phyloP scores from a whole-genome alignment of 2,888 invertebrate species.

The Cheilosia vulpina region DNA sequence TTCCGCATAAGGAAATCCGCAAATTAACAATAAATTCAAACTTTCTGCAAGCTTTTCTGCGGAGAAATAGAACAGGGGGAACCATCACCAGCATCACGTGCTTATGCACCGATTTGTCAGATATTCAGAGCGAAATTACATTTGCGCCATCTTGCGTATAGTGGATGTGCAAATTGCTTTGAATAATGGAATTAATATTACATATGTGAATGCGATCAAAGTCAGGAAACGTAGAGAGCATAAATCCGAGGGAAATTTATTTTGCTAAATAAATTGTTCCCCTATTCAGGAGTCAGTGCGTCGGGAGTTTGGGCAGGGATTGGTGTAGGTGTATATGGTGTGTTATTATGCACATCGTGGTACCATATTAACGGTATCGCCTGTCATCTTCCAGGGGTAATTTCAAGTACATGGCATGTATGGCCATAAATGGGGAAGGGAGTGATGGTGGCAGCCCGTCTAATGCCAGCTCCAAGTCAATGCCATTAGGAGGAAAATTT shows the following conservation, averaged over 20 bases:
- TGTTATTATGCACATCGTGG: constrained; percentile 27
- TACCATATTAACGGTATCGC: constrained; percentile 58
- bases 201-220: constrained; percentile 61
- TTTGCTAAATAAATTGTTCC: constrained; percentile 22
- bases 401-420: constrained; percentile 54
- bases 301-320: neutral
- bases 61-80: constrained; percentile 8
- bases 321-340: neutral
- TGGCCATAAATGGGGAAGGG: constrained; percentile 47
- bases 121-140: constrained; percentile 48
- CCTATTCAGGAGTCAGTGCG: neutral
- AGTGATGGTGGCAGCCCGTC: constrained; percentile 15
- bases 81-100: neutral
- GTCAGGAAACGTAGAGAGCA: constrained; percentile 60
- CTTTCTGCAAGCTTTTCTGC: neutral
- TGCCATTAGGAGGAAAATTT: constrained; percentile 31
- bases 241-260: constrained; percentile 58
- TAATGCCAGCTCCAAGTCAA: neutral
- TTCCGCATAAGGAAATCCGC: constrained; percentile 14
- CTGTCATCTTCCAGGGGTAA: constrained; percentile 59
- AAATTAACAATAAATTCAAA: constrained; percentile 7
- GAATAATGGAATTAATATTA: constrained; percentile 68
- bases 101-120: neutral
- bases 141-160: constrained; percentile 32
- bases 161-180: constrained; percentile 56